phyloP scores from a whole-genome alignment of 1,140 invertebrate species.

The Cydia amplana region DNA sequence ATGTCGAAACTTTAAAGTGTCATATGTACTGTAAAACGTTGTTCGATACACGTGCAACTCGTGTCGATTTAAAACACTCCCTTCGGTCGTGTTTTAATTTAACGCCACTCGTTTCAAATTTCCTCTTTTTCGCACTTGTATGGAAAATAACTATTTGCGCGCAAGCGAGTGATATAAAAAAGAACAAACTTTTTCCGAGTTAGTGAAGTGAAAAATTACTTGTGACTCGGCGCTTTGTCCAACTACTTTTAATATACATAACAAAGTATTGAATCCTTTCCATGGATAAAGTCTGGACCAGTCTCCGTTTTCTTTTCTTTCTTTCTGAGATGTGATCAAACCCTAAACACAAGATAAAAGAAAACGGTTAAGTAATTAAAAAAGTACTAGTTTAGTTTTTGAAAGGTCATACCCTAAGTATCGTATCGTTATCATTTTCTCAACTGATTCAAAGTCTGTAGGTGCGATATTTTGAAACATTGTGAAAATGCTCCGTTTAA shows the following conservation, averaged over 20 bases:
- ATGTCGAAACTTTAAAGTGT: too few species aligned
- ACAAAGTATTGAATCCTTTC: neutral
- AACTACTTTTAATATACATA: neutral
- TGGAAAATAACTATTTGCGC: too few species aligned
- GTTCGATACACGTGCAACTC: too few species aligned
- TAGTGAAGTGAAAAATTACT: conserved; percentile 10
- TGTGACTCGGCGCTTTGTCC: neutral
- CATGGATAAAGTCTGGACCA: too few species aligned
- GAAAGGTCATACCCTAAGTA: neutral
- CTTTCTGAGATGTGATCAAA: neutral
- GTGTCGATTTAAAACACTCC: too few species aligned
- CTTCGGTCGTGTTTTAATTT: too few species aligned
- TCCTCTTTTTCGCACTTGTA: too few species aligned
- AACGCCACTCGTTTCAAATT: too few species aligned
- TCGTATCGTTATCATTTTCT: neutral
- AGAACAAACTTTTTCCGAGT: neutral
- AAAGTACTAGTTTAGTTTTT: too few species aligned
- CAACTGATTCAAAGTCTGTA: neutral
- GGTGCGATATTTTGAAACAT: neutral
- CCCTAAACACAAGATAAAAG: too few species aligned
- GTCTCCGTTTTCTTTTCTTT: neutral
- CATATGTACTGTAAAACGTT: too few species aligned
- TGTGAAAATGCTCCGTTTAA: conserved; percentile 21
- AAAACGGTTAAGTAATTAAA: too few species aligned
- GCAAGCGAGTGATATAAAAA: neutral